Evolutionary conservation across 2,797 vertebrate genomes (phyloP).

Genomic region (Anguilla anguilla): DNA sequence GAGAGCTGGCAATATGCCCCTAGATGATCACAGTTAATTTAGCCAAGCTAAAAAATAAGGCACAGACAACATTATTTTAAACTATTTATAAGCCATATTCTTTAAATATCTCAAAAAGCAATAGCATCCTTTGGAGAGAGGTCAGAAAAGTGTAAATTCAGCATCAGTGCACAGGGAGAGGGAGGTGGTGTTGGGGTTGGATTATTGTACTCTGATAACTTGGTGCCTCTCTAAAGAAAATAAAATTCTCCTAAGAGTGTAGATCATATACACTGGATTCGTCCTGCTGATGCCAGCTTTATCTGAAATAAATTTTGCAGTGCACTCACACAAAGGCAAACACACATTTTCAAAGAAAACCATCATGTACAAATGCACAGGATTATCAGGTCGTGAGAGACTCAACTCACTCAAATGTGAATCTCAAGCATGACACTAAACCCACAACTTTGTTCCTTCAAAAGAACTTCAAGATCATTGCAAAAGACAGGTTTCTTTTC

Average conservation of each 20-base stretch:
- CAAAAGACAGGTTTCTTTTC: too few species aligned
- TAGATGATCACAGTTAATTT: neutral
- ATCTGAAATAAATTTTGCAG: neutral
- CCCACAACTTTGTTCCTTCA: neutral
- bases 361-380: neutral
- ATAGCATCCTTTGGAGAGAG: neutral
- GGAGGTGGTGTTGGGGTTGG: neutral
- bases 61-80: neutral
- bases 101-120: neutral
- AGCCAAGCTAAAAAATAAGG: neutral
- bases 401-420: neutral
- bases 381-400: neutral
- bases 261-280: neutral
- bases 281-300: neutral
- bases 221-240: neutral
- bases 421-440: neutral
- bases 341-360: neutral
- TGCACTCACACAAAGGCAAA: neutral
- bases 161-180: neutral
- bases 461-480: too few species aligned
- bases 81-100: neutral
- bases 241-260: neutral
- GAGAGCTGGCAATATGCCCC: neutral
- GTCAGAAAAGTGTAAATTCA: neutral
- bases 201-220: neutral